phyloP scores from a whole-genome alignment of 2,797 vertebrate genomes.

The Fringilla coelebs region DNA sequence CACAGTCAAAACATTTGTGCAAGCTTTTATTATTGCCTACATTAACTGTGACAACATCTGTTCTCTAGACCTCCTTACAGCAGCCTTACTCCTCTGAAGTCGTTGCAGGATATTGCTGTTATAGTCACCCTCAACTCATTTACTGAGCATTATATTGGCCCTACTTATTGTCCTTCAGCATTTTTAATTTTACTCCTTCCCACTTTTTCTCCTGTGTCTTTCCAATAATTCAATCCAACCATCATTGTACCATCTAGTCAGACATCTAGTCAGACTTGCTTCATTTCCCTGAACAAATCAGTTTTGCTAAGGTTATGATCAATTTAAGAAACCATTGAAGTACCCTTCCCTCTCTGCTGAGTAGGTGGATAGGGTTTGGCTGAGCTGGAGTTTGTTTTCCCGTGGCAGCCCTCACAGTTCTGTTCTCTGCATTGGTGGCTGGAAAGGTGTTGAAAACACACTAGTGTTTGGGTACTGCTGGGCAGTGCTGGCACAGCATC shows the following conservation, averaged over 20 bases:
- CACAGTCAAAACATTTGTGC: background rate
- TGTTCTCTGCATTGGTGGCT: background rate
- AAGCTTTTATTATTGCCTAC: background rate
- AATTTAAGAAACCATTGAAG: background rate
- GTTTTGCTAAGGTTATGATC: background rate
- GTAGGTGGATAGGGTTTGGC: background rate
- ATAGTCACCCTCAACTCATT: background rate
- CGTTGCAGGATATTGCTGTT: background rate
- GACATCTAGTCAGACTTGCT: background rate
- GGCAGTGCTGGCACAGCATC: fast-evolving
- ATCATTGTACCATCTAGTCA: background rate
- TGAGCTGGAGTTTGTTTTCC: background rate
- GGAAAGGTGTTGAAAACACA: background rate
- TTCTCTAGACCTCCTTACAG: background rate
- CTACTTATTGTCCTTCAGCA: background rate
- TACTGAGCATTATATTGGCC: background rate
- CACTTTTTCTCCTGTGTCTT: background rate
- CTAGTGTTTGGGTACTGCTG: background rate
- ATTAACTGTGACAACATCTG: slow-evolving; percentile 1
- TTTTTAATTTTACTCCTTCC: background rate
- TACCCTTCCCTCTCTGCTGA: background rate
- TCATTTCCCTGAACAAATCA: background rate
- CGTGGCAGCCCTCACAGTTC: too few relatives aligned
- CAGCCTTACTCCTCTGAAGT: background rate
- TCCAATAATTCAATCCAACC: background rate